Conservation (phyloP, 35 echinoderm and acorn worm genomes). For the Stichopus chloronotus region DNA sequence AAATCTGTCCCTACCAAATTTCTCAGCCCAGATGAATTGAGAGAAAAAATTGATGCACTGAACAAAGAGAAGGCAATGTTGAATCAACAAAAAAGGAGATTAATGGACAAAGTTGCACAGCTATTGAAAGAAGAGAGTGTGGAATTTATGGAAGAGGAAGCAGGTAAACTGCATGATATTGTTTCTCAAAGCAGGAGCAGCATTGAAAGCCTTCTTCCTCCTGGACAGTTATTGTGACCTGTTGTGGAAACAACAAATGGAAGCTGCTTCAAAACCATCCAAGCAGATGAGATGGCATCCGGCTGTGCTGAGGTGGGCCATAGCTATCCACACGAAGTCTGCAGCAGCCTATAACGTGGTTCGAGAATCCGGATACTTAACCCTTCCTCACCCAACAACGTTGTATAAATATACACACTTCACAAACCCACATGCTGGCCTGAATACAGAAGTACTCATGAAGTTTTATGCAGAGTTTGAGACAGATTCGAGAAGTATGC, state of each 20-base stretch:
- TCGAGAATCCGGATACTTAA: constrained; percentile 47
- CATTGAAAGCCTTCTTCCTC: constrained; percentile 9
- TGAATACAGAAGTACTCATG: not conserved
- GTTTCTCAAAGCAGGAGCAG: not conserved
- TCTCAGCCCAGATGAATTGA: constrained; percentile 21
- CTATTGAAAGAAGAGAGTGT: constrained; percentile 35
- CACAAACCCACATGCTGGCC: not conserved
- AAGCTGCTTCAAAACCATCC: constrained; percentile 40
- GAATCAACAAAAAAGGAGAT: not conserved
- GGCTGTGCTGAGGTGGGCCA: constrained; percentile 65
- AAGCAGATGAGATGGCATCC: constrained; percentile 84
- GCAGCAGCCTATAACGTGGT: constrained; percentile 66
- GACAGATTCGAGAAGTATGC: not conserved
- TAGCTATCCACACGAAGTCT: constrained; percentile 72
- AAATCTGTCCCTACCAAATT: constrained; percentile 15
- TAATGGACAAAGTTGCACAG: not conserved
- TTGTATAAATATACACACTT: constrained; percentile 60
- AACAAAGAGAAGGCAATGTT: constrained; percentile 18
- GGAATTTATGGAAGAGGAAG: not conserved
- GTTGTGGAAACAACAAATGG: constrained; percentile 75
- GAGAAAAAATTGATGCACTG: not conserved
- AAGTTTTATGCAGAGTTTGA: constrained; percentile 1
- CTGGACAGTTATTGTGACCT: constrained; percentile 32
- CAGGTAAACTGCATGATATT: not conserved
- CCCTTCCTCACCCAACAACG: constrained; percentile 65